Evolutionary conservation across 2,797 vertebrate species (phyloP), one percentile per base, ranked within the genome.

Genomic region (Muraenolepis orangiensis): DNA sequence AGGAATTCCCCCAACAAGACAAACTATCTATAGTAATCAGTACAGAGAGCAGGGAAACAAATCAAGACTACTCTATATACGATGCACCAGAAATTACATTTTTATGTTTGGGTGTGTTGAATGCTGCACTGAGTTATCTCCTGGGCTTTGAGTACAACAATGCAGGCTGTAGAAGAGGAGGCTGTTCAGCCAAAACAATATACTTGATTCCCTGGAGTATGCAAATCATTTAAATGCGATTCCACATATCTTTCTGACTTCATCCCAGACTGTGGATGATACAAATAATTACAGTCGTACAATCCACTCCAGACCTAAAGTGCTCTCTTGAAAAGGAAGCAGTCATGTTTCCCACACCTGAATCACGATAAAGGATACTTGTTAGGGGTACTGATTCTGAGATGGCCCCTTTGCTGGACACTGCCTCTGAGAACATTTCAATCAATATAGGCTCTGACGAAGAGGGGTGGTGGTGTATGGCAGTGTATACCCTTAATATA

Each of bases 221-320:
- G 84, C 89, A 91, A 91, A 90, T 83, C 80, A 89, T 89, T 89
- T 84, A 23, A 23, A 23, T 23, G 8, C 23, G 23, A 87, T 81
- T 85, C 87, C 88, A 86, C 88, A 88, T 80, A 79, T 86, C 88
- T 90, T 29, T 20, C 57, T 84, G 78, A 83, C 79, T 88, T 89
- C 85, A 87, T 83, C 83, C 76, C 73, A 83, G 80, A 90, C 88
- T 76, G 86, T 78, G 84, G 82, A 75, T 80, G 77, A 85, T 79
- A 72, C 78, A 81, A 82, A 79, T 73, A 87, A 85, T 79, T 78
- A 78, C 75, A 78, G 78, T 74, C 51, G 26, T 51, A 72, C 57
- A 64, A 64, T 64, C n/a, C n/a, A 64, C n/a, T 26, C 57, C 57
- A 64, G 51, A 32, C n/a, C 61, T n/a, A 31, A n/a, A n/a, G 26